These are phyloP conservation scores for Elephantulus edwardii DNA, from an alignment of 2,113 vertebrate genomes.

Conservation along the genomic window DNA sequence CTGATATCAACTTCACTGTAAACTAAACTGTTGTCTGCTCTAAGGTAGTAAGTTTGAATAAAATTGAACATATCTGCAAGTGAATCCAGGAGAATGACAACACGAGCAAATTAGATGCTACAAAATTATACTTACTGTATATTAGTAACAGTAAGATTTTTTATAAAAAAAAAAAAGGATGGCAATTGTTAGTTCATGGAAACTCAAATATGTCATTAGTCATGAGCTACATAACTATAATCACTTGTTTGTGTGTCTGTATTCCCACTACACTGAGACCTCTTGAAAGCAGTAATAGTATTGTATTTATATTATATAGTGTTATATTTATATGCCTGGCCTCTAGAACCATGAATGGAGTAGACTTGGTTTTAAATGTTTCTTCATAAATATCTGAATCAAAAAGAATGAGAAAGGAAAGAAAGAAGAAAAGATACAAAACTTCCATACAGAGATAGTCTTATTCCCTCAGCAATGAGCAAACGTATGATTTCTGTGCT, in stretches of 20 bases:
- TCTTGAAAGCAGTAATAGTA: background rate
- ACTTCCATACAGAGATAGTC: fast-evolving
- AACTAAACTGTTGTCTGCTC: background rate
- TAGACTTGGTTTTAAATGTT: background rate
- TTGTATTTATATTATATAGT: too few species aligned
- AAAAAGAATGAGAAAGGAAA: background rate
- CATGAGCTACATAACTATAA: background rate
- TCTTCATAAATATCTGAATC: conserved; percentile 16
- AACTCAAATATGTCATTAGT: background rate
- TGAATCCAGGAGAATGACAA: background rate
- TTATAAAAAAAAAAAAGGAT: background rate
- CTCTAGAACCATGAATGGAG: background rate
- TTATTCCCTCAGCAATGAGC: background rate
- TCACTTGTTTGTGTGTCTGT: background rate
- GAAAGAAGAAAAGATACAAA: background rate
- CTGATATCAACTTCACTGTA: background rate
- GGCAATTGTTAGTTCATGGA: background rate
- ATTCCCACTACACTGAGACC: background rate
- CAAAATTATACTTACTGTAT: background rate
- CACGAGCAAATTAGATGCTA: background rate
- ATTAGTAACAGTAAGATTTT: background rate
- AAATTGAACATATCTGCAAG: background rate
- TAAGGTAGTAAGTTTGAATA: background rate
- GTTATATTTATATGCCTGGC: background rate
- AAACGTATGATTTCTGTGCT: background rate